A percentile compares a stretch with the other conserved stretches of the same genome.
These are phyloP conservation scores for Cactoblastis cactorum DNA, from an alignment of 2,888 invertebrate species.

Conservation along the genomic window DNA sequence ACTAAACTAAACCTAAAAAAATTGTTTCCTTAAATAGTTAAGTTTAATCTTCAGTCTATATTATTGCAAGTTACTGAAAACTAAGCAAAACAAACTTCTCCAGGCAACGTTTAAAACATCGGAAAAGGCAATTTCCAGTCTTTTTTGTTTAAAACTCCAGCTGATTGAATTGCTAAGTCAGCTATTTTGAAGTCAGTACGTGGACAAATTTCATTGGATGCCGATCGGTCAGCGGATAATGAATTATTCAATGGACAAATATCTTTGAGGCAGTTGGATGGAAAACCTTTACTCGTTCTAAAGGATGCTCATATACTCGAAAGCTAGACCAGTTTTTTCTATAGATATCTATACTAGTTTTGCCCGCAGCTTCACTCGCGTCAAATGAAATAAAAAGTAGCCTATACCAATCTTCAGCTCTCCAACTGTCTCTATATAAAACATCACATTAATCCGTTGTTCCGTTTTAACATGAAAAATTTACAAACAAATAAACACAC, in stretches of 20 bases:
- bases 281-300: not conserved
- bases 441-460: too few species aligned
- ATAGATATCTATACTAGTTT: too few species aligned
- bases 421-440: too few species aligned
- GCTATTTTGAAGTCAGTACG: conserved; percentile 32
- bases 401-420: too few species aligned
- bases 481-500: too few species aligned
- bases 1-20: too few species aligned
- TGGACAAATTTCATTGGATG: conserved; percentile 29
- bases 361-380: too few species aligned
- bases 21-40: too few species aligned
- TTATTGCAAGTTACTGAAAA: not conserved
- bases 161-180: conserved; percentile 55
- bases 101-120: conserved; percentile 14
- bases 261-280: conserved; percentile 4
- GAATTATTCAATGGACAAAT: conserved; percentile 39
- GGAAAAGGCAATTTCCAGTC: conserved; percentile 26
- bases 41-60: too few species aligned
- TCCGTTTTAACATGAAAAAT: too few species aligned
- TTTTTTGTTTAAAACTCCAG: conserved; percentile 33
- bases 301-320: not conserved
- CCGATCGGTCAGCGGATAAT: conserved; percentile 40
- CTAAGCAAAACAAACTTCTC: not conserved
- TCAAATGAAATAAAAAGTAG: too few species aligned
- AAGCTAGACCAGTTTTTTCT: too few species aligned